Percentiles rank a stretch among this genome's conserved stretches.
phyloP scores from a whole-genome alignment of 2,888 invertebrate species.

The Octonoba sinensis region DNA sequence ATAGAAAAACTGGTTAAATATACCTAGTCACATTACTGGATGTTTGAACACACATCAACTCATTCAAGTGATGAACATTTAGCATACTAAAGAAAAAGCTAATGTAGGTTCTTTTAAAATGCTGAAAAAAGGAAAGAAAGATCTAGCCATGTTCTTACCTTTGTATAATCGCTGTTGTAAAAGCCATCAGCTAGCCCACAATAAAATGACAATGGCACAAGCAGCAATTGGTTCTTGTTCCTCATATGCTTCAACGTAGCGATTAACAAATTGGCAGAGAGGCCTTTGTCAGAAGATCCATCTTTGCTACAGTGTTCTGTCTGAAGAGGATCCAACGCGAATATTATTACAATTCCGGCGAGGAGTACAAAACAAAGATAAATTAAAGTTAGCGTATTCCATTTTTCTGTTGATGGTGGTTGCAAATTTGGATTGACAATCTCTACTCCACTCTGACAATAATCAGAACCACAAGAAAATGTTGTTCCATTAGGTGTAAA shows the following conservation, averaged over 20 bases:
- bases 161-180: slow-evolving; percentile 81
- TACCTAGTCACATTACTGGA: too few species aligned
- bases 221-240: slow-evolving; percentile 90
- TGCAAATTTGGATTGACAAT: slow-evolving; percentile 39
- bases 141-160: slow-evolving; percentile 70
- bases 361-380: slow-evolving; percentile 88
- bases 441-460: slow-evolving; percentile 18
- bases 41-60: too few species aligned
- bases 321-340: slow-evolving; percentile 56
- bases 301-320: slow-evolving; percentile 5
- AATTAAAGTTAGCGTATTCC: slow-evolving; percentile 89
- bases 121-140: neutral
- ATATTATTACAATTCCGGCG: slow-evolving; percentile 73
- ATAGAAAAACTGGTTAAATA: too few species aligned
- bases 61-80: too few species aligned
- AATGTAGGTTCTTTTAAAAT: too few species aligned
- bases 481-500: neutral
- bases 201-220: slow-evolving; percentile 95
- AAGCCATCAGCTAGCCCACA: slow-evolving; percentile 98
- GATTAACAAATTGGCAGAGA: slow-evolving; percentile 75
- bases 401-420: slow-evolving; percentile 75
- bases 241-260: slow-evolving; percentile 89
- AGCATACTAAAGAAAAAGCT: too few species aligned
- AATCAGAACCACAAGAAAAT: slow-evolving; percentile 49
- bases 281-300: neutral